Base-by-base conservation (phyloP, 2,797 vertebrate species). In the Arrhamphus sclerolepis region DNA sequence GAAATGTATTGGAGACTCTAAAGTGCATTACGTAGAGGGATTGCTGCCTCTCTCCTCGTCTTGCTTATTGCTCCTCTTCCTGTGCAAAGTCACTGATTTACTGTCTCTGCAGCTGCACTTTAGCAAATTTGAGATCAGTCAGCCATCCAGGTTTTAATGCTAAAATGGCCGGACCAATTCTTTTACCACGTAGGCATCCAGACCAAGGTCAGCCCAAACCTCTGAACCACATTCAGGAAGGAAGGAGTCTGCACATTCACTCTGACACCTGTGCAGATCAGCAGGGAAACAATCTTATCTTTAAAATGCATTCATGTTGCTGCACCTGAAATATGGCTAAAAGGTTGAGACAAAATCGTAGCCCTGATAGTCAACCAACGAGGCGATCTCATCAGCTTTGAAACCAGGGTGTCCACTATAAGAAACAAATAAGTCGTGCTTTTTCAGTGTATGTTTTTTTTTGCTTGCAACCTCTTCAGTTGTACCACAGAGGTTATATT, bases 21-120 rank as follows among this genome's bases (percentile, higher is more conserved):
- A 75, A 87, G 82, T 86, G 66, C 86, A 89, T 89, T 75, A 71
- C 61, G 21, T 50, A 49, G 62, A 67, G 56, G 56, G 64, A 50
- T 47, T 20, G 38, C 63, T 64, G 58, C 34, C 24, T 64, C 44
- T 42, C 56, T 44, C 55, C 72, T 62, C 48, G 57, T 69, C 19
- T 50, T 14, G 51, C 76, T 82, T 83, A 84, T 79, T 63, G 62
- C 61, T 63, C 40, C 52, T 56, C 56, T 78, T 46, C 58, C 29
- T 53, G 57, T 66, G 31, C 56, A 63, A 43, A 69, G 7, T 21
- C 66, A 11, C 64, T 56, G 75, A 84, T 62, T 53, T 58, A 81
- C 61, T 39, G 40, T 54, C 65, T 57, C 40, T 66, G 48, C 52
- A 44, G 49, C 67, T 75, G 62, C 65, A 67, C 72, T 77, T 71